Evolutionary conservation across 1,140 invertebrate genomes (phyloP).

Genomic region (Homarus americanus): DNA sequence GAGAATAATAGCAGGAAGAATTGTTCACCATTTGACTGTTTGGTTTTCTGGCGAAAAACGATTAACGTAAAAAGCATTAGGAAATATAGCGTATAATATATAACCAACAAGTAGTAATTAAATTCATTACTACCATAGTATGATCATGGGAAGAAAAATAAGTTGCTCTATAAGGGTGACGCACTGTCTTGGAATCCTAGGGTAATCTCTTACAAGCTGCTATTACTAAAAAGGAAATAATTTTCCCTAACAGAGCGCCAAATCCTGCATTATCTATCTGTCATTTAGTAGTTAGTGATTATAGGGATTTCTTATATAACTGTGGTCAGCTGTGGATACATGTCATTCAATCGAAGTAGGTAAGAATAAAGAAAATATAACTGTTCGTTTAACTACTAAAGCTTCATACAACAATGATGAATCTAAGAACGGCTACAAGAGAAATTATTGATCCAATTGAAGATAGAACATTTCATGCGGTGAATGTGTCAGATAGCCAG

Average conservation of each 20-base stretch:
- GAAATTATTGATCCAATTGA: conserved; percentile 43
- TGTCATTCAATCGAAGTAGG: conserved; percentile 14
- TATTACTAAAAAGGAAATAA: conserved; percentile 35
- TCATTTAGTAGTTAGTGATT: conserved; percentile 79
- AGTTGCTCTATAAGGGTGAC: neutral
- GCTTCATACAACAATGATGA: conserved; percentile 43
- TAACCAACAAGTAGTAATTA: neutral
- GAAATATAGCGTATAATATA: neutral
- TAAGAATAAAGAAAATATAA: neutral
- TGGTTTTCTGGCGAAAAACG: neutral
- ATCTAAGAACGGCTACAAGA: conserved; percentile 32
- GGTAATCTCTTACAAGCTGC: conserved; percentile 20
- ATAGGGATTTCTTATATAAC: conserved; percentile 81
- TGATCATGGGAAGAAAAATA: neutral
- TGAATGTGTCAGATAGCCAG: conserved; percentile 85
- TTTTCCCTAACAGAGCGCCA: conserved; percentile 16
- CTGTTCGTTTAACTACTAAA: neutral
- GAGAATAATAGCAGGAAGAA: conserved; percentile 18
- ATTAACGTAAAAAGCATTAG: neutral
- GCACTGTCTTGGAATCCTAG: neutral
- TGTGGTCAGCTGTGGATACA: conserved; percentile 80
- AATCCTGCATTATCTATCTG: conserved; percentile 35
- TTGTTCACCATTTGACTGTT: neutral
- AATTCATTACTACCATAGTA: neutral
- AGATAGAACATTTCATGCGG: conserved; percentile 78